These are phyloP conservation scores for Eupithecia dodoneata DNA, from an alignment of 2,888 invertebrate species.

Conservation along the genomic window DNA sequence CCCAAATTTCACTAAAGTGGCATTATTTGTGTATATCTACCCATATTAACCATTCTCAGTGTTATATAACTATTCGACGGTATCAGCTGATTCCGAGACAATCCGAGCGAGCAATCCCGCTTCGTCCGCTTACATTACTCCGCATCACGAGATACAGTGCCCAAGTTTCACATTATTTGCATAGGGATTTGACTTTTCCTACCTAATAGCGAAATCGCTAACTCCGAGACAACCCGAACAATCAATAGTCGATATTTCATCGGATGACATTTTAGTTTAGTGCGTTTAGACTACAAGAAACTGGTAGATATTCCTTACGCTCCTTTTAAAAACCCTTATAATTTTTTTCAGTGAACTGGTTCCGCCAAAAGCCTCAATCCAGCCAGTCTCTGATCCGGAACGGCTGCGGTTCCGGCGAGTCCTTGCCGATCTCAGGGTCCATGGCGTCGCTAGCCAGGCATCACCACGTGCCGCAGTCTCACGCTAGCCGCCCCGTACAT, in stretches of 20 bases:
- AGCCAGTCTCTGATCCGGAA: conserved; percentile 74
- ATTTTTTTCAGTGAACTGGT: conserved; percentile 82
- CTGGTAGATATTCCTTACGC: not conserved
- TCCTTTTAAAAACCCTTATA: not conserved
- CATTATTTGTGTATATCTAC: too few species aligned
- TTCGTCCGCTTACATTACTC: conserved; percentile 89
- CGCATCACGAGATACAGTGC: conserved; percentile 83
- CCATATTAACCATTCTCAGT: too few species aligned
- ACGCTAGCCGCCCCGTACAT: conserved; percentile 65
- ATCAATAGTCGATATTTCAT: not conserved
- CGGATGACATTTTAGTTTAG: not conserved
- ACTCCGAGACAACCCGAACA: not conserved
- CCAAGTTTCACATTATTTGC: conserved; percentile 87
- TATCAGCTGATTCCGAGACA: conserved; percentile 68
- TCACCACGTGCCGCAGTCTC: conserved; percentile 56
- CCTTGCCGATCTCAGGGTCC: conserved; percentile 82
- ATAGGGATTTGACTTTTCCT: conserved; percentile 79
- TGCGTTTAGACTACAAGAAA: not conserved
- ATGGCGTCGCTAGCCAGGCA: conserved; percentile 82
- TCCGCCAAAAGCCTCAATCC: conserved; percentile 83
- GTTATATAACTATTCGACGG: too few species aligned
- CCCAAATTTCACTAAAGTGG: too few species aligned
- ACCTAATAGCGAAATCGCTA: not conserved
- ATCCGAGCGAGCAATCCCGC: conserved; percentile 84
- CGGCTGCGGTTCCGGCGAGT: conserved; percentile 80